Percentiles rank a stretch among this genome's conserved stretches.
Conservation (phyloP, 1,140 invertebrate genomes). For the Drosophila truncata region DNA sequence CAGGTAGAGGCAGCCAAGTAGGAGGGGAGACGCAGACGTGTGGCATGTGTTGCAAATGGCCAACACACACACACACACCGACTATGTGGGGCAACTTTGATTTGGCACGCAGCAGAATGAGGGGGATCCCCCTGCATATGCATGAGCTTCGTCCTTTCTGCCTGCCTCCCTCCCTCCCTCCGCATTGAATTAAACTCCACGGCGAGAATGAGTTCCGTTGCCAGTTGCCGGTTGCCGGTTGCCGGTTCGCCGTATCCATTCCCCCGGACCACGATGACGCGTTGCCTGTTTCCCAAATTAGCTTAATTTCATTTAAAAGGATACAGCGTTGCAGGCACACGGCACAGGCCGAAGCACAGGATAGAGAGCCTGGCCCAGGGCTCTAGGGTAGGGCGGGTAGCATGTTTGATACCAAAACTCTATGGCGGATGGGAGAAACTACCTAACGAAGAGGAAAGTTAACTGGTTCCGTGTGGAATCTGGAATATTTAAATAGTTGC, state of each 20-base stretch:
- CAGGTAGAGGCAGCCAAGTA: slow-evolving; percentile 27
- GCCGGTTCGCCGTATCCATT: slow-evolving; percentile 25
- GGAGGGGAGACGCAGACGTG: slow-evolving; percentile 29
- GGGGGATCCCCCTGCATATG: slow-evolving; percentile 46
- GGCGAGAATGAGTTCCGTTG: slow-evolving; percentile 51
- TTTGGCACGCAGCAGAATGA: slow-evolving; percentile 44
- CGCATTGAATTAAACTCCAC: slow-evolving; percentile 58
- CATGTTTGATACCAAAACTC: slow-evolving; percentile 25
- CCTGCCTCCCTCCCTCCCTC: neutral
- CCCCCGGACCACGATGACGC: slow-evolving; percentile 30
- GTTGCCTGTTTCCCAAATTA: slow-evolving; percentile 76
- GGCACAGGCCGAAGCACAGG: neutral
- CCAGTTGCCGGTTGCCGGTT: slow-evolving; percentile 16
- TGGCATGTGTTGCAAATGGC: slow-evolving; percentile 63
- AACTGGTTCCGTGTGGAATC: slow-evolving; percentile 39
- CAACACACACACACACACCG: slow-evolving; percentile 18
- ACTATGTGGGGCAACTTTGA: slow-evolving; percentile 51
- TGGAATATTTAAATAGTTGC: slow-evolving; percentile 43
- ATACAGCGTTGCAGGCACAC: slow-evolving; percentile 51
- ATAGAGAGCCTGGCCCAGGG: neutral
- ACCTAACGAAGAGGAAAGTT: slow-evolving; percentile 44
- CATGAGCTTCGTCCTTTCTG: slow-evolving; percentile 25
- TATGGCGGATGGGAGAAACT: neutral
- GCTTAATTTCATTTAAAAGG: slow-evolving; percentile 83
- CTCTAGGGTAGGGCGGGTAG: neutral